phyloP scores from a whole-genome alignment of 2,797 vertebrate species.

The Falco peregrinus region DNA sequence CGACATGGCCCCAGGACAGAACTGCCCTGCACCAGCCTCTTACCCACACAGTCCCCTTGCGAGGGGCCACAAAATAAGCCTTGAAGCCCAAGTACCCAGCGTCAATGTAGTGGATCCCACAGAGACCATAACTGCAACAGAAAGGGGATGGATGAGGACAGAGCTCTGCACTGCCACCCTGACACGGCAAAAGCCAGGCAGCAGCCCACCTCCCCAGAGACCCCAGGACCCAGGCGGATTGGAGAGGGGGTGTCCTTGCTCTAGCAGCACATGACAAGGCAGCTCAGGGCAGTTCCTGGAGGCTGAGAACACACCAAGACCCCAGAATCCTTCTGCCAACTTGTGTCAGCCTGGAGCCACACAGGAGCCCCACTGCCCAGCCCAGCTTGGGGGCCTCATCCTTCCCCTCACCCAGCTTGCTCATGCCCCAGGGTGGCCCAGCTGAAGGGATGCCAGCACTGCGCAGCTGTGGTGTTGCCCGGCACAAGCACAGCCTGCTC shows the following conservation, averaged over 20 bases:
- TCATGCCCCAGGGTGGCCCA: rapidly evolving
- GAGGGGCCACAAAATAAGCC: slow-evolving; percentile 83
- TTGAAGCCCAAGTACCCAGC: slow-evolving; percentile 83
- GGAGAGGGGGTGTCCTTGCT: background rate
- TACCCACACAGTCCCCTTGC: slow-evolving; percentile 90
- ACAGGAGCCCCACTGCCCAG: background rate
- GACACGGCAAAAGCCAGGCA: rapidly evolving
- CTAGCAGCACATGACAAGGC: background rate
- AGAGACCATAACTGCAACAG: slow-evolving; percentile 78
- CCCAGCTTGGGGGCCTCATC: background rate
- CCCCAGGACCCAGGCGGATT: rapidly evolving
- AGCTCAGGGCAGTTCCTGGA: background rate
- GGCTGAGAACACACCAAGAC: background rate
- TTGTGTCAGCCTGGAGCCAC: background rate
- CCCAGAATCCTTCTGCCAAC: background rate
- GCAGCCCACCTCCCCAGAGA: background rate
- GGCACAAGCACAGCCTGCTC: background rate
- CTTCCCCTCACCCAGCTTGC: background rate
- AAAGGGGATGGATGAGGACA: rapidly evolving
- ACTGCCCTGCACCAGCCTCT: slow-evolving; percentile 25
- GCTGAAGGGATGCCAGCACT: background rate
- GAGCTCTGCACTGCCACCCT: background rate
- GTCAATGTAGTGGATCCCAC: slow-evolving; percentile 91
- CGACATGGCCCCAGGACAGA: background rate
- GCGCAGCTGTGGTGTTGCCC: rapidly evolving